A percentile compares a stretch with the other conserved stretches of the same genome.
Conservation (phyloP, 2,888 invertebrate species). For the Ametastegia equiseti region DNA sequence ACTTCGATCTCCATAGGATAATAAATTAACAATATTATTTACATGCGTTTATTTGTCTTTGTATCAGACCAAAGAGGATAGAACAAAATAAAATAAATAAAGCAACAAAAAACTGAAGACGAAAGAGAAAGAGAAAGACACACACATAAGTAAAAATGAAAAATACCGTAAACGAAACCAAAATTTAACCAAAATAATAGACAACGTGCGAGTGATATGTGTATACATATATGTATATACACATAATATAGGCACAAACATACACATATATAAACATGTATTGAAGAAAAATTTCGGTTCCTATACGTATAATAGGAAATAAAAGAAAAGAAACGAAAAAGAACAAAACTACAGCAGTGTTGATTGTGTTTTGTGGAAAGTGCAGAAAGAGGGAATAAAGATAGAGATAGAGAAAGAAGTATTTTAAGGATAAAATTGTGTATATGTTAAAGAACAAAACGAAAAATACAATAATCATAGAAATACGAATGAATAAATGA, state of each 20-base stretch:
- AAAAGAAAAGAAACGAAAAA: too few species aligned
- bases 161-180: constrained; percentile 52
- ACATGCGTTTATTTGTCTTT: background rate
- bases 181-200: constrained; percentile 51
- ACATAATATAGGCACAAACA: too few species aligned
- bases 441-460: too few species aligned
- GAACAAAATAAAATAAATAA: background rate
- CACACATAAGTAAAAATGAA: background rate
- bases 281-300: background rate
- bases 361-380: too few species aligned
- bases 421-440: too few species aligned
- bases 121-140: background rate
- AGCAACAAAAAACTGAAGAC: background rate
- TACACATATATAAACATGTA: background rate
- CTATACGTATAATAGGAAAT: too few species aligned
- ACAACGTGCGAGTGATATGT: constrained; percentile 5
- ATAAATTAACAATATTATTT: background rate
- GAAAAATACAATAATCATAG: too few species aligned
- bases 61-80: background rate
- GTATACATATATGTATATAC: background rate
- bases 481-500: background rate
- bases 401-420: too few species aligned
- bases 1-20: background rate
- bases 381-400: too few species aligned
- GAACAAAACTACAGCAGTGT: too few species aligned